Percentiles rank a stretch among this genome's conserved stretches.
phyloP scores from a whole-genome alignment of 2,888 invertebrate genomes.

The Coelinius sp. region DNA sequence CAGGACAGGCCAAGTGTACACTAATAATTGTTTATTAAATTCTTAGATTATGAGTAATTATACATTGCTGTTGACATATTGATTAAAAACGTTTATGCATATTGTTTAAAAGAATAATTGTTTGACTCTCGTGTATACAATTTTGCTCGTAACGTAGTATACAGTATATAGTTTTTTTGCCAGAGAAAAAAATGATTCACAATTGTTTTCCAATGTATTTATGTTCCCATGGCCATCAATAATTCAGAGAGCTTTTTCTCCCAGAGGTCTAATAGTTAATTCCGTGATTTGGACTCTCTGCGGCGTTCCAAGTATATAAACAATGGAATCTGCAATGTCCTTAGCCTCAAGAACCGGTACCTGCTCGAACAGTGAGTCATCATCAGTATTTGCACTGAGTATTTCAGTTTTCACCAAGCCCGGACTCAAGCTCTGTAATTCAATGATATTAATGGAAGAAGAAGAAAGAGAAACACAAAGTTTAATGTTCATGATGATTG shows the following conservation, averaged over 20 bases:
- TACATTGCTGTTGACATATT: neutral
- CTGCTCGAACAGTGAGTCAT: accelerated
- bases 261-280: slow-evolving; percentile 49
- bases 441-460: neutral
- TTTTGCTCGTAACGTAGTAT: too few relatives aligned
- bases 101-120: neutral
- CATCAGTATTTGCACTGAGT: slow-evolving; percentile 52
- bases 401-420: slow-evolving; percentile 75
- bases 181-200: too few relatives aligned
- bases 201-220: too few relatives aligned
- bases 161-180: too few relatives aligned
- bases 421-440: slow-evolving; percentile 76
- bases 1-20: neutral
- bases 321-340: slow-evolving; percentile 68
- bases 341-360: slow-evolving; percentile 56
- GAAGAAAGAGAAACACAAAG: too few relatives aligned
- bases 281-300: slow-evolving; percentile 61
- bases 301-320: slow-evolving; percentile 66
- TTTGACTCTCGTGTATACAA: too few relatives aligned
- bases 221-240: too few relatives aligned
- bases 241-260: slow-evolving; percentile 39
- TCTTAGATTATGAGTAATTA: neutral
- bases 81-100: neutral
- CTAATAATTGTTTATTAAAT: slow-evolving; percentile 1
- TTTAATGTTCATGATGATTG: slow-evolving; percentile 3